These are phyloP conservation scores for Passer montanus DNA, from an alignment of 2,113 vertebrate species.

Conservation along the genomic window DNA sequence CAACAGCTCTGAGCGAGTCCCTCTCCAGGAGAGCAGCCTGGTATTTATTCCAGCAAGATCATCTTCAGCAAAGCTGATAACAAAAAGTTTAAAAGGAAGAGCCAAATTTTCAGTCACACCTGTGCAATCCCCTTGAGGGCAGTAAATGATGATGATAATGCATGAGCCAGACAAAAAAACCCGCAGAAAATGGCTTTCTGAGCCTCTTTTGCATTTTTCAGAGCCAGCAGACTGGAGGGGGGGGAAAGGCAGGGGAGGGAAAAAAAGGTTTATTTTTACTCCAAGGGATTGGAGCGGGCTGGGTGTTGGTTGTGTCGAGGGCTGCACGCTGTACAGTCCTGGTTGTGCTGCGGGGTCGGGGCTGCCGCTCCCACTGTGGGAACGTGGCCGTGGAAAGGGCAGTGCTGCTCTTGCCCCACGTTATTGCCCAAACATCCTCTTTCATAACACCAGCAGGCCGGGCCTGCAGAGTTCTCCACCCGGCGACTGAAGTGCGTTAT, in stretches of 20 bases:
- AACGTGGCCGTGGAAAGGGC: not conserved
- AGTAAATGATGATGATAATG: slow-evolving; percentile 57
- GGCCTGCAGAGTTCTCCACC: not conserved
- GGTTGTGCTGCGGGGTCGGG: not conserved
- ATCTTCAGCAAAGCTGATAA: slow-evolving; percentile 31
- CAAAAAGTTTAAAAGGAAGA: slow-evolving; percentile 57
- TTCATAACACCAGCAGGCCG: fast-evolving
- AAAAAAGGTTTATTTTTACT: not conserved
- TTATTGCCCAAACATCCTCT: not conserved
- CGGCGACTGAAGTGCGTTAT: not conserved
- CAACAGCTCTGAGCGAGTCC: not conserved
- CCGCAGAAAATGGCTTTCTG: slow-evolving; percentile 35
- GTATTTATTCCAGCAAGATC: slow-evolving; percentile 32
- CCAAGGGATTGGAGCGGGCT: not conserved
- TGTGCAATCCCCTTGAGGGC: slow-evolving; percentile 56
- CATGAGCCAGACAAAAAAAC: slow-evolving; percentile 36
- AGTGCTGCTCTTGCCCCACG: not conserved
- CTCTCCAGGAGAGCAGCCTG: slow-evolving; percentile 37
- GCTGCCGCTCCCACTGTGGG: fast-evolving
- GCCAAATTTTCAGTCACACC: slow-evolving; percentile 57
- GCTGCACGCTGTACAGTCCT: not conserved
- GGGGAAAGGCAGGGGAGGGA: fast-evolving
- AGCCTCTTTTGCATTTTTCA: slow-evolving; percentile 49
- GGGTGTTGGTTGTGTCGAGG: slow-evolving; percentile 4
- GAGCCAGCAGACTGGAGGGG: not conserved